phyloP scores from a whole-genome alignment of 1,140 invertebrate species.

The Grapholita molesta region DNA sequence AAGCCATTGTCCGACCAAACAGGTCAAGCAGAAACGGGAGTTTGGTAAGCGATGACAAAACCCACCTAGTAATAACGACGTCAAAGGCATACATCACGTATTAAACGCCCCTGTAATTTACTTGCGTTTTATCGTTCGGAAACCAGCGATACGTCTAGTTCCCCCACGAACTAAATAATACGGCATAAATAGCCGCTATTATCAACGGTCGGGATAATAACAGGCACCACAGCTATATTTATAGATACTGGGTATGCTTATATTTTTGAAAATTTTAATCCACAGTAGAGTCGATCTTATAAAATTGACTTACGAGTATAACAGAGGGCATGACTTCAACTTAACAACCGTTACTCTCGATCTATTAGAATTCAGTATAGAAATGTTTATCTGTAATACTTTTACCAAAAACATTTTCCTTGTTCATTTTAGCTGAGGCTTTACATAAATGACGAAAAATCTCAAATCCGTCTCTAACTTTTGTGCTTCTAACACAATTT shows the following conservation, averaged over 20 bases:
- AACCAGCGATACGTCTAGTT: conserved; percentile 29
- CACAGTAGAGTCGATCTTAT: too few species aligned
- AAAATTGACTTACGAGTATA: too few species aligned
- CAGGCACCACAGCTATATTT: neutral
- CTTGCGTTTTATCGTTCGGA: conserved; percentile 43
- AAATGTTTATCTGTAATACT: too few species aligned
- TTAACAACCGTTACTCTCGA: too few species aligned
- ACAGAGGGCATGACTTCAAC: too few species aligned
- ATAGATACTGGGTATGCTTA: neutral
- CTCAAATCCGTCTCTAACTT: too few species aligned
- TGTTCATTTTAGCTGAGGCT: too few species aligned
- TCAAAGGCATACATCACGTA: conserved; percentile 21
- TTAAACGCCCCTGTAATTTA: conserved; percentile 33
- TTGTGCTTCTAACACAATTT: too few species aligned
- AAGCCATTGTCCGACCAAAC: neutral
- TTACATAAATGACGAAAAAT: too few species aligned
- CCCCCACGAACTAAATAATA: conserved; percentile 22
- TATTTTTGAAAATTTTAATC: neutral
- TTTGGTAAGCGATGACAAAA: neutral
- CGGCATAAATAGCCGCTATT: conserved; percentile 27
- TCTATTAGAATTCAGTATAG: too few species aligned
- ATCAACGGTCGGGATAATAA: conserved; percentile 17
- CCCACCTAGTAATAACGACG: neutral
- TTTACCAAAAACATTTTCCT: too few species aligned
- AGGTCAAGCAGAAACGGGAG: neutral